Conservation (phyloP, 2,797 vertebrate species). For the Scolopax bukidnonensis region DNA sequence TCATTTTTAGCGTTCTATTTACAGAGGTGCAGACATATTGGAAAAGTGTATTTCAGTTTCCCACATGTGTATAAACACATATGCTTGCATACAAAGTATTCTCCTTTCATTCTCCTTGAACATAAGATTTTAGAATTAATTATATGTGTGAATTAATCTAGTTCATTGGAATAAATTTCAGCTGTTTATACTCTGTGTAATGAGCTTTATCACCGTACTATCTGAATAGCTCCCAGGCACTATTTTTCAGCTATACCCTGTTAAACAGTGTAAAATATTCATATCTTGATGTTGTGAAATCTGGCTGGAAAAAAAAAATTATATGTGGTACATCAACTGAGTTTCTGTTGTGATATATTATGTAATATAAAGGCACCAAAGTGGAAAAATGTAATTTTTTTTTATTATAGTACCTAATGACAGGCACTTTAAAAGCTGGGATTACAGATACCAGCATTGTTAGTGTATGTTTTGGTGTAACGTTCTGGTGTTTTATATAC, state of each 20-base stretch:
- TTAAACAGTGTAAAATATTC: neutral
- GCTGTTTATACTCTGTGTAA: neutral
- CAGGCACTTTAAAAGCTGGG: neutral
- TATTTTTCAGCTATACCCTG: neutral
- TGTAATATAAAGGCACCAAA: neutral
- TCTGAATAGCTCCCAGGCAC: neutral
- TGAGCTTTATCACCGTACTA: neutral
- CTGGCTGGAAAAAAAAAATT: neutral
- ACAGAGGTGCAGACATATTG: neutral
- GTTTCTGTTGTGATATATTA: neutral
- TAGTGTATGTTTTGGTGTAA: neutral
- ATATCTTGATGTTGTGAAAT: neutral
- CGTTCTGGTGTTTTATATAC: neutral
- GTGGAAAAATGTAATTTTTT: neutral
- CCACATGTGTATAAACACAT: neutral
- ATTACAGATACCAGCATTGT: neutral
- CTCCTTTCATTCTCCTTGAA: neutral
- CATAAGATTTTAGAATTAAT: neutral
- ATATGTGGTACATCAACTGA: neutral
- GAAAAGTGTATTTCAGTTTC: neutral
- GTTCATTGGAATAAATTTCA: neutral
- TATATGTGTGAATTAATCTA: neutral
- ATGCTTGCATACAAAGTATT: neutral
- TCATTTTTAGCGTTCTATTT: slow-evolving; percentile 34
- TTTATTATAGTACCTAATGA: neutral